phyloP scores from a whole-genome alignment of 2,113 vertebrate species.

The Carassius carassius region DNA sequence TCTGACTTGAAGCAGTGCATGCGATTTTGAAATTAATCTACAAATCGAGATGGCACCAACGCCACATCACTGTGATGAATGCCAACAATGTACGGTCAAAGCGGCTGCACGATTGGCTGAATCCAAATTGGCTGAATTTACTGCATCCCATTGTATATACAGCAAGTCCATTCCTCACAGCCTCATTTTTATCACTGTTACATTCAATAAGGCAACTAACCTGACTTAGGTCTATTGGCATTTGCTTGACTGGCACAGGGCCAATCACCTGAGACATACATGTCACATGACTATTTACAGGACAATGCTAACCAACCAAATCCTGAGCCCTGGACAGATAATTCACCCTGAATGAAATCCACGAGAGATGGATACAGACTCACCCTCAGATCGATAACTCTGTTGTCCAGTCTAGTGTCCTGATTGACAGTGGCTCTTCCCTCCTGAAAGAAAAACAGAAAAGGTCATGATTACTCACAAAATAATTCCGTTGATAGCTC shows the following conservation, averaged over 20 bases:
- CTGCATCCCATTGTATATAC: too few species aligned
- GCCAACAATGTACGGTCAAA: not conserved
- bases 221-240: not conserved
- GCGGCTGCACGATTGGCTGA: not conserved
- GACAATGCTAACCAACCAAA: not conserved
- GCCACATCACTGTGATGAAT: not conserved
- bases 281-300: not conserved
- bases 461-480: conserved; percentile 34
- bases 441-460: conserved; percentile 77
- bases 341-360: not conserved
- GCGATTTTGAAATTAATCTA: too few species aligned
- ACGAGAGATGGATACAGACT: conserved; percentile 53
- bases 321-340: not conserved
- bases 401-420: conserved; percentile 97
- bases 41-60: not conserved
- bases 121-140: not conserved
- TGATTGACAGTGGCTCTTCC: conserved; percentile 98
- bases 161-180: too few species aligned
- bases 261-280: not conserved
- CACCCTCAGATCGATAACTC: conserved; percentile 98
- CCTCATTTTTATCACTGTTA: too few species aligned
- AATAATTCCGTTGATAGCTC: not conserved
- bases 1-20: not conserved
- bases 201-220: not conserved
- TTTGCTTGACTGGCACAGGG: not conserved